Conservation (phyloP, 2,113 vertebrate species). For the Dipodomys ordii region DNA sequence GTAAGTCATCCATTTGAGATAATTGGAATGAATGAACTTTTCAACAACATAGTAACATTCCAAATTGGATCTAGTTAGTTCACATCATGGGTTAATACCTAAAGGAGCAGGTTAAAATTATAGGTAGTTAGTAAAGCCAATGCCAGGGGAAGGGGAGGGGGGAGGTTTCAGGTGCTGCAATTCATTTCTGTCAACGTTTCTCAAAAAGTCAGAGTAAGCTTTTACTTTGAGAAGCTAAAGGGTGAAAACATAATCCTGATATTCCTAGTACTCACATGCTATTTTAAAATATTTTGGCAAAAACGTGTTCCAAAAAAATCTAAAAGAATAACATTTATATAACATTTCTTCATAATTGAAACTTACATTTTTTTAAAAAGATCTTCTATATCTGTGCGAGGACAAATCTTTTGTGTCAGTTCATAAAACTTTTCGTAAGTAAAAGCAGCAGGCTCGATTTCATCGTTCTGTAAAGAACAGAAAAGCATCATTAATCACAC, state of each 20-base stretch:
- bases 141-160: slow-evolving; percentile 73
- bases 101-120: slow-evolving; percentile 93
- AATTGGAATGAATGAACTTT: slow-evolving; percentile 79
- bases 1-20: slow-evolving; percentile 87
- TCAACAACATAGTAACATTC: slow-evolving; percentile 78
- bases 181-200: slow-evolving; percentile 82
- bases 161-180: slow-evolving; percentile 80
- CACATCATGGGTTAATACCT: slow-evolving; percentile 90
- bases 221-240: slow-evolving; percentile 76
- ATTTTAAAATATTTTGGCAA: slow-evolving; percentile 48
- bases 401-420: slow-evolving; percentile 99
- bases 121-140: slow-evolving; percentile 94
- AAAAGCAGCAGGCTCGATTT: slow-evolving; percentile 96
- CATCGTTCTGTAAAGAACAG: slow-evolving; percentile 94
- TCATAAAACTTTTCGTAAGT: slow-evolving; percentile 99
- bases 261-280: slow-evolving; percentile 35
- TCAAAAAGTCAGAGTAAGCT: slow-evolving; percentile 79
- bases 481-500: slow-evolving; percentile 17
- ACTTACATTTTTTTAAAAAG: slow-evolving; percentile 99
- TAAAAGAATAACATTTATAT: slow-evolving; percentile 71
- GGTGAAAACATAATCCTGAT: slow-evolving; percentile 65
- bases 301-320: slow-evolving; percentile 53
- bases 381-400: slow-evolving; percentile 98
- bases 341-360: slow-evolving; percentile 25
- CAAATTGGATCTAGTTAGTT: slow-evolving; percentile 88